Evolutionary conservation across 2,797 vertebrate genomes (phyloP).

Genomic region (Ciconia nigra): DNA sequence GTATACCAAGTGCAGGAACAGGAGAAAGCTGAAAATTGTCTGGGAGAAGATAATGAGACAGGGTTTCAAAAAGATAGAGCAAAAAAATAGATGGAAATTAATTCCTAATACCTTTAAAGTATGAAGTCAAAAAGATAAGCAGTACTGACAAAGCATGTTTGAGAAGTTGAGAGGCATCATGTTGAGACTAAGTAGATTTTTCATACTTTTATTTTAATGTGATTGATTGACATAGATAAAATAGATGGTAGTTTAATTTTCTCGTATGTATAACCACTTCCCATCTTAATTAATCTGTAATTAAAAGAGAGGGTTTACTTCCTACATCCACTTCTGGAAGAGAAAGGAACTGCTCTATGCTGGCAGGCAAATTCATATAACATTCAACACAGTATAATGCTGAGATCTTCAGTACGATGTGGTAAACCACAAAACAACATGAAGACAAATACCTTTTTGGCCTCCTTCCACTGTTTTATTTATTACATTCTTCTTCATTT

Average conservation of each 20-base stretch:
- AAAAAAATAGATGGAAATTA: background rate
- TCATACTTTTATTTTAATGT: background rate
- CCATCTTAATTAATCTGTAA: background rate
- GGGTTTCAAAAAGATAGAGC: background rate
- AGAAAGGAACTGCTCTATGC: background rate
- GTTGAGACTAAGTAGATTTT: background rate
- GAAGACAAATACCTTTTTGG: slow-evolving; percentile 27
- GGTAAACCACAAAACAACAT: slow-evolving; percentile 14
- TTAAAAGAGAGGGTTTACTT: background rate
- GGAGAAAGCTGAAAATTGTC: background rate
- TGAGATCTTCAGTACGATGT: background rate
- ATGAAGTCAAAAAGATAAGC: background rate
- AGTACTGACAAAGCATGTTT: background rate
- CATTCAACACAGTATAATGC: background rate
- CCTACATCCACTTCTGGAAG: background rate
- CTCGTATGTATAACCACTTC: background rate
- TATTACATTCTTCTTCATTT: background rate
- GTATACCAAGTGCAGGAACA: background rate
- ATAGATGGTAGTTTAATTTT: background rate
- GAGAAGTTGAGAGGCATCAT: background rate
- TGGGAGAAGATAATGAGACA: background rate
- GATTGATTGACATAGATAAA: background rate
- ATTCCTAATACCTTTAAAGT: background rate
- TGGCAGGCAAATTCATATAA: background rate
- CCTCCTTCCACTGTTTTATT: background rate